phyloP scores from a whole-genome alignment of 2,888 invertebrate genomes.

The Onchidella celtica region DNA sequence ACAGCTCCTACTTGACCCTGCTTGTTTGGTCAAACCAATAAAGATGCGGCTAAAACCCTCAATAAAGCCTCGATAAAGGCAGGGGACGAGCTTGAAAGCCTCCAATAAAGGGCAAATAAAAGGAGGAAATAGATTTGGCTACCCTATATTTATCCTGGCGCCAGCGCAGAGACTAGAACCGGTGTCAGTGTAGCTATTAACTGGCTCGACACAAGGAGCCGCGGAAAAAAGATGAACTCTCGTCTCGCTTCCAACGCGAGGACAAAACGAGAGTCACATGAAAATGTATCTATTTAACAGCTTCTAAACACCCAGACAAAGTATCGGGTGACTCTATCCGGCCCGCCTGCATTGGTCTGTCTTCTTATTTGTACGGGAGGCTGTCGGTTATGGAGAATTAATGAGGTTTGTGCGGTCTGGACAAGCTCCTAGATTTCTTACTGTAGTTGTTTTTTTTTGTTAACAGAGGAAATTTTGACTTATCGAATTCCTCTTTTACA shows the following conservation, averaged over 20 bases:
- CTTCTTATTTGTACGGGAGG: conserved; percentile 14
- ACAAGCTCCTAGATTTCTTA: no score
- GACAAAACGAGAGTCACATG: conserved; percentile 48
- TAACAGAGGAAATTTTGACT: no score
- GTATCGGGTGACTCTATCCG: conserved; percentile 8
- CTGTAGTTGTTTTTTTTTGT: no score
- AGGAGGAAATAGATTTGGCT: conserved; percentile 17
- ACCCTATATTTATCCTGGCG: conserved; percentile 37
- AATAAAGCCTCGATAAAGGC: conserved; percentile 48
- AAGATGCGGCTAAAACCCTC: conserved; percentile 35
- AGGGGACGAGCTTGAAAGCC: conserved; percentile 20
- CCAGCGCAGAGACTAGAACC: not conserved
- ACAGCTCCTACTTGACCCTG: conserved; percentile 46
- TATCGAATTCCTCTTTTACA: no score
- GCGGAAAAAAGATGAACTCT: not conserved
- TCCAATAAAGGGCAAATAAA: conserved; percentile 44
- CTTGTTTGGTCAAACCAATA: conserved; percentile 50
- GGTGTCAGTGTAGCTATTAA: conserved; percentile 44
- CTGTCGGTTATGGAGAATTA: conserved; percentile 18
- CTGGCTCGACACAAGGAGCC: not conserved
- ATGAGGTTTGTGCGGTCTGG: not conserved
- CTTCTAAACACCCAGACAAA: not conserved
- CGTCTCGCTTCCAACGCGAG: conserved; percentile 14
- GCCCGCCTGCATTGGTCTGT: not conserved
- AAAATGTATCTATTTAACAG: conserved; percentile 41